Conservation (phyloP, 1,140 invertebrate species). For the Agrilus planipennis region DNA sequence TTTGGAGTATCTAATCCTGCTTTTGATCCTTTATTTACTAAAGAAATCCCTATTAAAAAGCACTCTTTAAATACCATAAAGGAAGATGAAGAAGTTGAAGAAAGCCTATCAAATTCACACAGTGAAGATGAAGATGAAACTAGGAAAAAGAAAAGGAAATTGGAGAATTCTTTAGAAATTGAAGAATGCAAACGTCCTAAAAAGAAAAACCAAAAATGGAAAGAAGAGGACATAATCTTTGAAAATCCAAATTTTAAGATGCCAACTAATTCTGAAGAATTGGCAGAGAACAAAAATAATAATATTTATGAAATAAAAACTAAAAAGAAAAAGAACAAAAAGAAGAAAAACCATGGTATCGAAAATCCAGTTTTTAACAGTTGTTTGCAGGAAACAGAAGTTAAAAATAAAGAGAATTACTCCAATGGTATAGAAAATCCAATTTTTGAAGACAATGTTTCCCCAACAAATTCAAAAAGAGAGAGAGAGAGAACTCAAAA, state of each 20-base stretch:
- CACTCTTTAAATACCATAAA: constrained; percentile 21
- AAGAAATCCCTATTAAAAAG: constrained; percentile 14
- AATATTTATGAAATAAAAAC: not conserved
- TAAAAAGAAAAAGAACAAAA: constrained; percentile 6
- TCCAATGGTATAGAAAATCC: constrained; percentile 10
- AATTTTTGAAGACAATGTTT: constrained; percentile 5
- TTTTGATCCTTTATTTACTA: constrained; percentile 21
- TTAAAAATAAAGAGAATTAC: not conserved
- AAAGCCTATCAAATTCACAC: not conserved
- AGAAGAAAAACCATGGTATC: constrained; percentile 1
- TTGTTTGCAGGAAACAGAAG: not conserved
- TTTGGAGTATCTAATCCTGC: constrained; percentile 22
- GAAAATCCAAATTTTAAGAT: no score
- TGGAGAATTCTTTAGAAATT: not conserved
- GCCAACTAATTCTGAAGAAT: not conserved
- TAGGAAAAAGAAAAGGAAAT: constrained; percentile 4
- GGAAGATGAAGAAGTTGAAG: constrained; percentile 3
- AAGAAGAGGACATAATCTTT: constrained; percentile 5
- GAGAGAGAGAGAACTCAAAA: no score
- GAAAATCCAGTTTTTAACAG: not conserved
- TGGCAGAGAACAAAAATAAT: not conserved
- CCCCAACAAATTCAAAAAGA: not conserved
- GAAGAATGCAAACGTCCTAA: not conserved
- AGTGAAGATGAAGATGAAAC: not conserved
- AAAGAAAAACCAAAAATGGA: constrained; percentile 5